A percentile compares a stretch with the other conserved stretches of the same genome.
Conservation (phyloP, 2,888 invertebrate species). For the Drosophila affinis region DNA sequence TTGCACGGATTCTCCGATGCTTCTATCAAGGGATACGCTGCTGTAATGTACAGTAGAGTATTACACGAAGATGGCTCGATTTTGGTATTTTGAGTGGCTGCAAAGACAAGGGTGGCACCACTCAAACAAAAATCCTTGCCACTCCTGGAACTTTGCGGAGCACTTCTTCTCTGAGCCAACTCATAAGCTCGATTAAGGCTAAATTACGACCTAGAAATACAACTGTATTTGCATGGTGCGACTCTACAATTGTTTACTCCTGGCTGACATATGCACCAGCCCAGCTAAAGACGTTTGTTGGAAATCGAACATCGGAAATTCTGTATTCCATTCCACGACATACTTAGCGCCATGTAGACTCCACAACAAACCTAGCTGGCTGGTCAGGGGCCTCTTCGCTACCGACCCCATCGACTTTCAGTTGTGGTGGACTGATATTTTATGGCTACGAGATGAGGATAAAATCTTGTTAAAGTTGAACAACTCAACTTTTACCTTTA, state of each 20-base stretch:
- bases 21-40: constrained; percentile 8
- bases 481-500: neutral
- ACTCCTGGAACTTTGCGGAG: no score
- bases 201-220: neutral
- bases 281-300: constrained; percentile 7
- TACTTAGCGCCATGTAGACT: neutral
- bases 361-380: constrained; percentile 7
- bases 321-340: neutral
- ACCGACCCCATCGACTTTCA: constrained; percentile 1
- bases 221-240: constrained; percentile 6
- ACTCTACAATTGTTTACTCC: constrained; percentile 2
- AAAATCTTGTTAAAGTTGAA: neutral
- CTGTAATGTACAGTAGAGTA: constrained; percentile 1
- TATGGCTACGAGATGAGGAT: neutral
- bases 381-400: constrained; percentile 1
- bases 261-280: constrained; percentile 7
- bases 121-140: no score
- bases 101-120: no score
- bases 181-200: no score
- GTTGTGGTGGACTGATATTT: constrained; percentile 3
- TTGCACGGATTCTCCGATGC: constrained; percentile 15
- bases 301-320: constrained; percentile 7
- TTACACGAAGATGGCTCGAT: neutral
- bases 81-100: no score
- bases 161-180: no score